Conservation (phyloP, 2,888 invertebrate species). For the Pilophorus perplexus region DNA sequence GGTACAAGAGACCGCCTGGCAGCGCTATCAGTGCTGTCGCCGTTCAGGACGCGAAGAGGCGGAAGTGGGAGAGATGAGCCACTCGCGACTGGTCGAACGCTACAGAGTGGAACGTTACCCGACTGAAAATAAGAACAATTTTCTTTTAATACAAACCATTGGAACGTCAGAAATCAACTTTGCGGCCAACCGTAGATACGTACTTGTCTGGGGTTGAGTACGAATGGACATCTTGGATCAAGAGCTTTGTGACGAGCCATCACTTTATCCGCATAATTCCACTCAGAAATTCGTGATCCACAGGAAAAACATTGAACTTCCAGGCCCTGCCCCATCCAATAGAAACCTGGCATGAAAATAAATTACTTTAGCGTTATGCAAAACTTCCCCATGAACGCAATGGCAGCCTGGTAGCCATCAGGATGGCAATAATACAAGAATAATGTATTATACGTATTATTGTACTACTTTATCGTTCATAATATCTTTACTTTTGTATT, state of each 20-base stretch:
- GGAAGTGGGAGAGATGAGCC: background rate
- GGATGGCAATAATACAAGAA: too few relatives aligned
- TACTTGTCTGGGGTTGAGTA: conserved; percentile 59
- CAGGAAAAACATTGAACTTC: conserved; percentile 80
- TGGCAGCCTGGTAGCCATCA: too few relatives aligned
- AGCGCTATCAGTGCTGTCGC: background rate
- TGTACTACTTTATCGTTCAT: too few relatives aligned
- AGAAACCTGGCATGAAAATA: conserved; percentile 57
- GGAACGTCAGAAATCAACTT: too few relatives aligned
- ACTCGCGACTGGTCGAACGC: background rate
- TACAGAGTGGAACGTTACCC: conserved; percentile 64
- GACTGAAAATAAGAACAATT: too few relatives aligned
- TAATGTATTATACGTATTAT: too few relatives aligned
- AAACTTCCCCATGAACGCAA: too few relatives aligned
- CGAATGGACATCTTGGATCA: conserved; percentile 69
- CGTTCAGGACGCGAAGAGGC: background rate
- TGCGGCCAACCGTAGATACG: too few relatives aligned
- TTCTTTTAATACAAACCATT: too few relatives aligned
- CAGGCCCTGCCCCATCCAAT: conserved; percentile 64
- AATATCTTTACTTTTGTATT: too few relatives aligned
- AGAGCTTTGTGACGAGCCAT: conserved; percentile 66
- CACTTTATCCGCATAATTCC: conserved; percentile 71
- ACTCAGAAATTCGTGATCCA: conserved; percentile 66
- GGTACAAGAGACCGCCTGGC: background rate
- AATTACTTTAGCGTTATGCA: too few relatives aligned